Evolutionary conservation across 2,797 vertebrate species (phyloP).

Genomic region (Harpia harpyja): DNA sequence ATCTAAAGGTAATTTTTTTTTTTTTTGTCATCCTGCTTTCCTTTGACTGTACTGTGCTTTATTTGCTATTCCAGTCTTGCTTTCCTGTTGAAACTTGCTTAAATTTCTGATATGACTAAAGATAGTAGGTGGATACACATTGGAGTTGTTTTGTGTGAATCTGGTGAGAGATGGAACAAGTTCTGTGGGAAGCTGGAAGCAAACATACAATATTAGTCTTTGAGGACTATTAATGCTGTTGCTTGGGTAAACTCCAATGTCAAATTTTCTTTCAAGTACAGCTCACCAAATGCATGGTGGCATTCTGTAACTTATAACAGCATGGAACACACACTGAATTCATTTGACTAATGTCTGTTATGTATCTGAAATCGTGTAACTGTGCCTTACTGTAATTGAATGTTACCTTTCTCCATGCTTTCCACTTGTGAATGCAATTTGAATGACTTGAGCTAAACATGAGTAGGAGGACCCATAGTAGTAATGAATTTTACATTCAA

Average conservation of each 20-base stretch:
- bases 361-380: background rate
- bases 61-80: background rate
- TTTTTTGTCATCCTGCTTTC: background rate
- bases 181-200: constrained; percentile 31
- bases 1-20: constrained; percentile 86
- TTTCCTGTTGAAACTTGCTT: constrained; percentile 20
- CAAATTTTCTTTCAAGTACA: background rate
- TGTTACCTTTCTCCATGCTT: background rate
- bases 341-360: background rate
- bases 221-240: background rate
- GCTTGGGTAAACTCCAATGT: background rate
- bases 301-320: background rate
- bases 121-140: background rate
- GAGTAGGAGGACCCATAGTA: background rate
- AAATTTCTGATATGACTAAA: background rate
- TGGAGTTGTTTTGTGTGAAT: constrained; percentile 17
- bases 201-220: background rate
- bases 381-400: background rate
- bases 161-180: constrained; percentile 5
- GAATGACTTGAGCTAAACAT: background rate
- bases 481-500: background rate
- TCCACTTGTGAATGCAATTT: background rate
- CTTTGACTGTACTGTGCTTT: background rate
- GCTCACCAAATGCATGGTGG: background rate
- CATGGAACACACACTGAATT: rapidly evolving